Conservation (phyloP, 2,888 invertebrate species). For the Pycnomerus fuliginosus region DNA sequence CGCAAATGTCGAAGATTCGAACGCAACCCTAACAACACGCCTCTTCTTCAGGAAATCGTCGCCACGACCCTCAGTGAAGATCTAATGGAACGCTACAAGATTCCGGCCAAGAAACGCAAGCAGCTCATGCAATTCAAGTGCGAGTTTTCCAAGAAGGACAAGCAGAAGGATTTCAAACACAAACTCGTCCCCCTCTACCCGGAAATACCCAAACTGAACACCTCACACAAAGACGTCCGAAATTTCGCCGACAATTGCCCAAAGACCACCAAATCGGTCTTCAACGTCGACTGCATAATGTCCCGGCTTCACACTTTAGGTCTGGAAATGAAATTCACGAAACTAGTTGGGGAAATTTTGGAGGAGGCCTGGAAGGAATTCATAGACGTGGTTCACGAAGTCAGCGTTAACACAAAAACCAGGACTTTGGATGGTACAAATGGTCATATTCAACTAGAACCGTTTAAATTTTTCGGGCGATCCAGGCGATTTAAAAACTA, state of each 20-base stretch:
- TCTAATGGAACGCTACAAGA: constrained; percentile 41
- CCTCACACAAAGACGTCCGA: constrained; percentile 55
- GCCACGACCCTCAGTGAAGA: constrained; percentile 41
- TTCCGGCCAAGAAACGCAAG: constrained; percentile 37
- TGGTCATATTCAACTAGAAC: constrained; percentile 54
- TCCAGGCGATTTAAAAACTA: constrained; percentile 62
- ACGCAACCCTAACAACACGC: constrained; percentile 15
- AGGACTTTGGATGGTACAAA: constrained; percentile 58
- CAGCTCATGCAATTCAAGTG: constrained; percentile 39
- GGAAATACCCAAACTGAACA: constrained; percentile 39
- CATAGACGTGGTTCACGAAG: constrained; percentile 60
- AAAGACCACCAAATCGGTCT: constrained; percentile 61
- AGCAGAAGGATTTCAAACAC: constrained; percentile 39
- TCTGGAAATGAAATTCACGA: constrained; percentile 59
- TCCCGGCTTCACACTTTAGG: constrained; percentile 58
- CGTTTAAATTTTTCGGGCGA: constrained; percentile 63
- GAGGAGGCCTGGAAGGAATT: constrained; percentile 61
- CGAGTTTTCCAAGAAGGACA: constrained; percentile 39
- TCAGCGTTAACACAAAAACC: constrained; percentile 65
- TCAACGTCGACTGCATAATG: constrained; percentile 63
- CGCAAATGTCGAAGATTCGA: constrained; percentile 9
- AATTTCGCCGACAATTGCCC: constrained; percentile 59
- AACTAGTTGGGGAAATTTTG: constrained; percentile 57
- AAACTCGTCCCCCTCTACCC: constrained; percentile 42
- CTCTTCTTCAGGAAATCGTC: constrained; percentile 37